These are phyloP conservation scores for Schizopygopsis malacanthus DNA, from an alignment of 2,797 vertebrate genomes.

Conservation along the genomic window DNA sequence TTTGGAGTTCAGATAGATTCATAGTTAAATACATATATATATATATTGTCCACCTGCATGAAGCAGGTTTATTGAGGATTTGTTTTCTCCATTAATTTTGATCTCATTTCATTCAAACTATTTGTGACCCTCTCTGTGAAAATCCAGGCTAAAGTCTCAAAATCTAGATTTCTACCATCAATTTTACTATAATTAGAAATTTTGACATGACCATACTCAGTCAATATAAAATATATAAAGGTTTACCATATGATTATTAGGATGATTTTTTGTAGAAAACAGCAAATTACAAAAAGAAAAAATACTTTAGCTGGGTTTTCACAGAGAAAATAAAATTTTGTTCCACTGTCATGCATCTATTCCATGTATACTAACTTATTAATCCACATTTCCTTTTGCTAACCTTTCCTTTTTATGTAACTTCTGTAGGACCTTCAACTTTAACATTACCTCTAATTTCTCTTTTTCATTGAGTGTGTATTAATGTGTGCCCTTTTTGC, in stretches of 20 bases:
- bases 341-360: not conserved
- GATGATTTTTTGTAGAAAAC: no score
- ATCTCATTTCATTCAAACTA: not conserved
- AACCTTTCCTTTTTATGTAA: slow-evolving; percentile 4
- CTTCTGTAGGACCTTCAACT: not conserved
- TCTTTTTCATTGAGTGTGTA: slow-evolving; percentile 3
- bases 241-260: no score
- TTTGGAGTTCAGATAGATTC: not conserved
- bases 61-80: not conserved
- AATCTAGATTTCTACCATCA: no score
- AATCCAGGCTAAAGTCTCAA: no score
- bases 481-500: slow-evolving; percentile 50
- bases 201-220: no score
- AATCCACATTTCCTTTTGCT: slow-evolving; percentile 2
- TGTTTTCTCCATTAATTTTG: not conserved
- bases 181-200: no score
- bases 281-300: no score
- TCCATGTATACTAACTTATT: slow-evolving; percentile 35
- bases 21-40: not conserved
- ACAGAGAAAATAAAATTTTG: not conserved
- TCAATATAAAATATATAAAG: no score
- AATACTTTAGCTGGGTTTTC: no score
- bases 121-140: no score
- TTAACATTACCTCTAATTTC: slow-evolving; percentile 43
- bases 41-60: slow-evolving; percentile 20